Percentiles rank a stretch among this genome's conserved stretches.
Evolutionary conservation across 2,113 vertebrate species (phyloP).

Genomic region (Epinephelus lanceolatus): DNA sequence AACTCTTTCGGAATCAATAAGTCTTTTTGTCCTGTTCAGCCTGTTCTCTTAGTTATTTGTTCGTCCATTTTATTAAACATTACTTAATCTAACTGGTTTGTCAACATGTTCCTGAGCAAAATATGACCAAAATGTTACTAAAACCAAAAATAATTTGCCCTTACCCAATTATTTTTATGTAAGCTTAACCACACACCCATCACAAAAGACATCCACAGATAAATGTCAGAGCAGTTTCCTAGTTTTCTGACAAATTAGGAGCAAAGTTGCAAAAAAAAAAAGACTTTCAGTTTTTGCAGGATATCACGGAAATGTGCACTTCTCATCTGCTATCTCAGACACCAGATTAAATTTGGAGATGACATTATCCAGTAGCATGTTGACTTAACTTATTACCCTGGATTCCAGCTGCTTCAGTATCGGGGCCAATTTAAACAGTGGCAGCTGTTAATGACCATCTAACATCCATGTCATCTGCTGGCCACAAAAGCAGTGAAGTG

Average conservation of each 20-base stretch:
- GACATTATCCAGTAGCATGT: slow-evolving; percentile 22
- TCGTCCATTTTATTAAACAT: neutral
- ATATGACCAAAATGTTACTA: neutral
- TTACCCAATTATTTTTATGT: neutral
- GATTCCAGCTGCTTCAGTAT: slow-evolving; percentile 33
- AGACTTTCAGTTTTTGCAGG: neutral
- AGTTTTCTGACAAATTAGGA: neutral
- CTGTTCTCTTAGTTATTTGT: neutral
- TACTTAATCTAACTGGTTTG: neutral
- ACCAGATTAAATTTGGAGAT: neutral
- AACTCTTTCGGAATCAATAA: too few relatives aligned
- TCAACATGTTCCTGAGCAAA: neutral
- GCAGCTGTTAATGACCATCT: slow-evolving; percentile 54
- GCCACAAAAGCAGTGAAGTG: slow-evolving; percentile 28
- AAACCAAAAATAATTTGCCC: neutral
- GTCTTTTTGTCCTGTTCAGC: neutral
- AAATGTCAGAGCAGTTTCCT: neutral
- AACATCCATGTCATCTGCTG: slow-evolving; percentile 28
- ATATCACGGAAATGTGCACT: neutral
- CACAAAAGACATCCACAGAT: neutral
- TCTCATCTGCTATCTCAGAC: slow-evolving; percentile 10
- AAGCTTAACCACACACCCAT: neutral
- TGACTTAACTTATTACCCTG: slow-evolving; percentile 22
- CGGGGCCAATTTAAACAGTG: slow-evolving; percentile 26
- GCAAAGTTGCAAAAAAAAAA: neutral